Percentiles rank a stretch among this genome's conserved stretches.
Conservation (phyloP, 2,113 vertebrate genomes). For the Microcebus jonahi region DNA sequence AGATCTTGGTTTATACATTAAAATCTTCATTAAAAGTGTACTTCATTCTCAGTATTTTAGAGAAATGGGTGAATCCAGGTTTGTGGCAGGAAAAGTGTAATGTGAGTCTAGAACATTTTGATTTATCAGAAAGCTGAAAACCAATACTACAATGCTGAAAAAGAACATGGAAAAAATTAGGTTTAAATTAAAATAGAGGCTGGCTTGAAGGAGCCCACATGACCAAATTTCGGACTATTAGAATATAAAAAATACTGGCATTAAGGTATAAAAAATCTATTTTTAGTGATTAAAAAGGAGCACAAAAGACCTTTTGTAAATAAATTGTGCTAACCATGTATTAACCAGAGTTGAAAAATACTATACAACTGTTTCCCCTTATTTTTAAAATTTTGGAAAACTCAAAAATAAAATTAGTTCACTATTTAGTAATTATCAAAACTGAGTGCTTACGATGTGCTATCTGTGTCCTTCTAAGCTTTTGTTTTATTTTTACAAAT, state of each 20-base stretch:
- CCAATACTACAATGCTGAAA: neutral
- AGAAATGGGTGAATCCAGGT: neutral
- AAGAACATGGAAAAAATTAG: neutral
- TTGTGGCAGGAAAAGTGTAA: neutral
- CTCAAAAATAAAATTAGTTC: neutral
- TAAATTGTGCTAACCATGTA: neutral
- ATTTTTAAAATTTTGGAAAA: conserved; percentile 12
- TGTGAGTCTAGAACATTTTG: neutral
- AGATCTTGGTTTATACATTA: neutral
- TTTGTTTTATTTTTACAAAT: conserved; percentile 22
- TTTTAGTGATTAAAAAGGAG: neutral
- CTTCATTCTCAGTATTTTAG: neutral
- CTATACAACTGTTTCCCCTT: neutral
- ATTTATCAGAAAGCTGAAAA: neutral
- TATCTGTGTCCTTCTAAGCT: neutral
- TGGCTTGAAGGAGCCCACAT: neutral
- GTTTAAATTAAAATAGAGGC: neutral
- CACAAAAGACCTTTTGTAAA: neutral
- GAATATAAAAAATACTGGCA: neutral
- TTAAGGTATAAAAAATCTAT: neutral
- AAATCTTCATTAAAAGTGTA: neutral
- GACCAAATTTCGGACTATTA: neutral
- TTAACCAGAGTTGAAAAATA: neutral
- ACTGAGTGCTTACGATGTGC: neutral
- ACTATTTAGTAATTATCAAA: neutral